A percentile compares a stretch with the other conserved stretches of the same genome.
These are phyloP conservation scores for Pristionchus fissidentatus DNA, from an alignment of 2,888 invertebrate species.

Conservation along the genomic window DNA sequence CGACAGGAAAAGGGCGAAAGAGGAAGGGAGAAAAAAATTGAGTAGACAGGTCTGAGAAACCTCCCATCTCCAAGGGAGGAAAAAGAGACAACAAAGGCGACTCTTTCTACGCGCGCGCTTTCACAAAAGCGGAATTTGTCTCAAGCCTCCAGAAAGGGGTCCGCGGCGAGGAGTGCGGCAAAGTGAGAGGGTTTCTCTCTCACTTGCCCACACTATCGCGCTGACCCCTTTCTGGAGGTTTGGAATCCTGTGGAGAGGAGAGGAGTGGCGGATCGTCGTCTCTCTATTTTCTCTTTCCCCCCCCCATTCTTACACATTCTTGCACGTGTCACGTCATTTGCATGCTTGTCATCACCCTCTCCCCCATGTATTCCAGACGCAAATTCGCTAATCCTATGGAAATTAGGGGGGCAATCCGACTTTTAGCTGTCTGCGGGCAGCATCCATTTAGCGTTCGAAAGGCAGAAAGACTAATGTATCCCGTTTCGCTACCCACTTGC, in stretches of 20 bases:
- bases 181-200: no score
- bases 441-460: background rate
- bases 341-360: background rate
- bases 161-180: no score
- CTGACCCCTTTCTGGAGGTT: no score
- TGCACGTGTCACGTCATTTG: background rate
- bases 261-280: background rate
- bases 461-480: background rate
- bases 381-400: background rate
- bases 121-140: no score
- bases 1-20: background rate
- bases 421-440: no score
- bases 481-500: background rate
- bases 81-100: background rate
- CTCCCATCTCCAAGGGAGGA: no score
- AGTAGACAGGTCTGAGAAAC: background rate
- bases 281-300: background rate
- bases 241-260: background rate
- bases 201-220: no score
- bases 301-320: background rate
- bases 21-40: background rate
- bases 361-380: background rate
- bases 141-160: no score
- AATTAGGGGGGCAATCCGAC: no score
- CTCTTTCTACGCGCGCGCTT: no score